Evolutionary conservation across 2,888 invertebrate species (phyloP), one percentile per base, ranked within the genome.

Genomic region (Pollenia amentaria): DNA sequence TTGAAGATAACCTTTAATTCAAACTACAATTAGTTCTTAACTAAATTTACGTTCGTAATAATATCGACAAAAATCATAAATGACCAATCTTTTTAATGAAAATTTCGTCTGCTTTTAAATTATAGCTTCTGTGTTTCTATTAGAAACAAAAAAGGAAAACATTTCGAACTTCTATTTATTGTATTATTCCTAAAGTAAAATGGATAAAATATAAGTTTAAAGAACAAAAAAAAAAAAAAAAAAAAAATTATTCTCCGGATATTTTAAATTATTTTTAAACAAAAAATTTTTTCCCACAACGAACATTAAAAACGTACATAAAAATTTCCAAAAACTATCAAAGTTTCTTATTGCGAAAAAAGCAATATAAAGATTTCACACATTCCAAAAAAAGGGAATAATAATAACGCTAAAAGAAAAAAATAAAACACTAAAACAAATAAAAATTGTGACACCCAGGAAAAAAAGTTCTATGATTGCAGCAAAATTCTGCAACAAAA

Each of bases 391-490:
- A 73, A 73, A 72, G 46, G 48, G 42, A 21, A 86, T 69, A 69
- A 51, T 57, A 76, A 67, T 46, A 70, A 44, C 51, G 46, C 55
- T 57, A 16, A 44, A 75, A 64, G 44, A 40, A 21, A 55, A 44
- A 48, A 21, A 77, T 67, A 29, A 14, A 12, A 67, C 38, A 87
- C 29, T 29, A 29, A 29, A 29, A 29, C 29, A 29, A 29, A 21
- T 44, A 57, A 73, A 77, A 72, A 73, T 76, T 84, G 75, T 72
- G 69, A 79, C 76, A 87, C 38, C 70, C 14, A 29, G 38, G 38
- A 21, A 79, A 42, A 57, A 85, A 77, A 85, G 42, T 80, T 85
- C 55, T 76, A 75, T 69, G 73, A 82, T 82, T 72, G 86, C 79
- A 73, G 70, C 38, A 57, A 83, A 75, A 79, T 69, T 40, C 21